Evolutionary conservation across 2,797 vertebrate species (phyloP).

Genomic region (Pipistrellus pygmaeus): DNA sequence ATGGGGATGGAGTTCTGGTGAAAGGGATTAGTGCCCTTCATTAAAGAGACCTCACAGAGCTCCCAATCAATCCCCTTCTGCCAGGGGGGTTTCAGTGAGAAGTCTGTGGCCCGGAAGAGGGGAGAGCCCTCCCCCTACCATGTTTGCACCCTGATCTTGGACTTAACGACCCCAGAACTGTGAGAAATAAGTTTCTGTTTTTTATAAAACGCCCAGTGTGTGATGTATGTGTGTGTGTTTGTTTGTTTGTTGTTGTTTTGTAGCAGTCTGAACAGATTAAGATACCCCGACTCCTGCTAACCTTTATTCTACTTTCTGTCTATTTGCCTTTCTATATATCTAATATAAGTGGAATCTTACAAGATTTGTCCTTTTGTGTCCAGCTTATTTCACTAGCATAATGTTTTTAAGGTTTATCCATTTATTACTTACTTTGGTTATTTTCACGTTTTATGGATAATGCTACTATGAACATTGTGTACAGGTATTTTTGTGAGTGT

Average conservation of each 20-base stretch:
- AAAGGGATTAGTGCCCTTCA: not conserved
- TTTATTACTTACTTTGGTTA: not conserved
- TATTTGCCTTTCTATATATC: not conserved
- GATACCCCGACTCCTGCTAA: not conserved
- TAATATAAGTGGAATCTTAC: not conserved
- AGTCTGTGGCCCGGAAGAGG: not conserved
- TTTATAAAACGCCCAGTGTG: not conserved
- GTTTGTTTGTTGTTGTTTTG: not conserved
- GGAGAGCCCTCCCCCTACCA: not conserved
- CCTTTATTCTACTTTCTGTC: not conserved
- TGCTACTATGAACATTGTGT: not conserved
- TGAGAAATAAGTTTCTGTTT: not conserved
- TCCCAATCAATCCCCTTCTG: not conserved
- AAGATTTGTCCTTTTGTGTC: not conserved
- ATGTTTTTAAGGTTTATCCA: not conserved
- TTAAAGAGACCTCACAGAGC: not conserved
- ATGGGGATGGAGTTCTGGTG: not conserved
- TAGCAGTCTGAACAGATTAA: not conserved
- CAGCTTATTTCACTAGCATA: not conserved
- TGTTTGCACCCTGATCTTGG: not conserved
- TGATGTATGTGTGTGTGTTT: not conserved
- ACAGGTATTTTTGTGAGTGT: not conserved
- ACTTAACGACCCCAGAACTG: not conserved
- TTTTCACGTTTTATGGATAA: not conserved
- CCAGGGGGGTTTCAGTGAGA: not conserved